Percentiles rank a stretch among this genome's conserved stretches.
Evolutionary conservation across 2,797 vertebrate species (phyloP).

Genomic region (Smutsia temminckii): DNA sequence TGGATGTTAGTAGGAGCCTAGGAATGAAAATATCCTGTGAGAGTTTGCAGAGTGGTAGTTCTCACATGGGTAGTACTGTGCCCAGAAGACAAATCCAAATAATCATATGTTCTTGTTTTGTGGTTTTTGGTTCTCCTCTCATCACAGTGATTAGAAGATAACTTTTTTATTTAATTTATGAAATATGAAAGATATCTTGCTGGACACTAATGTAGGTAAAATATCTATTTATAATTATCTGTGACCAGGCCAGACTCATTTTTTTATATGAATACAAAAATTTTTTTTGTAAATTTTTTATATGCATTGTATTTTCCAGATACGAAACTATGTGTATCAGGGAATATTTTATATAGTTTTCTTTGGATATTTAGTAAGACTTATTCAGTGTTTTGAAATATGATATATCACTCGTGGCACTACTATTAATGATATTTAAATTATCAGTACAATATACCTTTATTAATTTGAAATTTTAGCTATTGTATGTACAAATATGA

Average conservation of each 20-base stretch:
- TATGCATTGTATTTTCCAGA: not conserved
- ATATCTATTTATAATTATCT: not conserved
- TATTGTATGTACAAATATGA: not conserved
- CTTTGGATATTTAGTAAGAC: not conserved
- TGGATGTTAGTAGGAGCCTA: not conserved
- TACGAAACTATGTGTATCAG: not conserved
- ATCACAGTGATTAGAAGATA: not conserved
- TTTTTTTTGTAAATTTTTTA: not conserved
- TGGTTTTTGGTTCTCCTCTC: not conserved
- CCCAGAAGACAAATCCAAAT: not conserved
- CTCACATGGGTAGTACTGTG: not conserved
- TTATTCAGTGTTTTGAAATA: not conserved
- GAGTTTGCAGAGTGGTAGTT: not conserved
- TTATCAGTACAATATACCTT: not conserved
- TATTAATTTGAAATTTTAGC: not conserved
- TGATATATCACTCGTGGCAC: not conserved
- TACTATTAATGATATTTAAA: not conserved
- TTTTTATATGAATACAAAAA: not conserved
- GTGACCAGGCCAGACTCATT: not conserved
- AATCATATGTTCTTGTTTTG: not conserved
- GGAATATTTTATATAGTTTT: not conserved
- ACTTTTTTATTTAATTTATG: not conserved
- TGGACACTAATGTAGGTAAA: not conserved
- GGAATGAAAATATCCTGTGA: not conserved
- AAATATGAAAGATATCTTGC: not conserved